These are phyloP conservation scores for Acrocyrtus sp. DNA, from an alignment of 2,888 invertebrate genomes.

Conservation along the genomic window DNA sequence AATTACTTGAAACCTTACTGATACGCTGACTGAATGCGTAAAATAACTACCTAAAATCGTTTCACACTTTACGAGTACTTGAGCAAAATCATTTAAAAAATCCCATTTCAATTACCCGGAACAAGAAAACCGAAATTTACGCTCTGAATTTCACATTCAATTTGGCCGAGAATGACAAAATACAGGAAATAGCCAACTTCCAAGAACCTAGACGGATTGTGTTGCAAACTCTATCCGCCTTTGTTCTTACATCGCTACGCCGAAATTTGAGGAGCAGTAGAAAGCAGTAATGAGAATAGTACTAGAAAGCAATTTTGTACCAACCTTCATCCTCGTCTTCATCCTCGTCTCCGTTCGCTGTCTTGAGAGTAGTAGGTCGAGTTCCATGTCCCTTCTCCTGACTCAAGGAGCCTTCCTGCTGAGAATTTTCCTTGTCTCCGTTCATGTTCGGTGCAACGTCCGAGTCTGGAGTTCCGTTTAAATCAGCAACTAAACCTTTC, in stretches of 20 bases:
- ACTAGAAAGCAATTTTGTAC: background rate
- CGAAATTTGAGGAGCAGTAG: too few species aligned
- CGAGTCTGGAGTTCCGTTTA: conserved; percentile 24
- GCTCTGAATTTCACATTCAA: too few species aligned
- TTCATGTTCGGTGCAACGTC: background rate
- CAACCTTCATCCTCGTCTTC: conserved; percentile 17
- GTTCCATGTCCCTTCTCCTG: conserved; percentile 4
- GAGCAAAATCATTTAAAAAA: too few species aligned
- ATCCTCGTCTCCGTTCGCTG: conserved; percentile 6
- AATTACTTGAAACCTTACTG: too few species aligned
- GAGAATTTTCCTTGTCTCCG: conserved; percentile 7
- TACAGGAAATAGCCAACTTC: too few species aligned
- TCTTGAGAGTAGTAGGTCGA: background rate
- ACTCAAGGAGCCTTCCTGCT: background rate
- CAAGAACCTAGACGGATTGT: background rate
- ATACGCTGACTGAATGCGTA: too few species aligned
- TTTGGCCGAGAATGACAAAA: too few species aligned
- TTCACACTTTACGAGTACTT: too few species aligned
- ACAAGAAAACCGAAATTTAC: too few species aligned
- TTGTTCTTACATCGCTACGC: too few species aligned
- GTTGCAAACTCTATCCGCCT: background rate
- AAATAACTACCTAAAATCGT: too few species aligned
- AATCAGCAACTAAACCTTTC: conserved; percentile 17
- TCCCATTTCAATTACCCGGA: too few species aligned
- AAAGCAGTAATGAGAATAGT: background rate